These are phyloP conservation scores for Drosophila sturtevanti DNA, from an alignment of 1,140 invertebrate species.

Conservation along the genomic window DNA sequence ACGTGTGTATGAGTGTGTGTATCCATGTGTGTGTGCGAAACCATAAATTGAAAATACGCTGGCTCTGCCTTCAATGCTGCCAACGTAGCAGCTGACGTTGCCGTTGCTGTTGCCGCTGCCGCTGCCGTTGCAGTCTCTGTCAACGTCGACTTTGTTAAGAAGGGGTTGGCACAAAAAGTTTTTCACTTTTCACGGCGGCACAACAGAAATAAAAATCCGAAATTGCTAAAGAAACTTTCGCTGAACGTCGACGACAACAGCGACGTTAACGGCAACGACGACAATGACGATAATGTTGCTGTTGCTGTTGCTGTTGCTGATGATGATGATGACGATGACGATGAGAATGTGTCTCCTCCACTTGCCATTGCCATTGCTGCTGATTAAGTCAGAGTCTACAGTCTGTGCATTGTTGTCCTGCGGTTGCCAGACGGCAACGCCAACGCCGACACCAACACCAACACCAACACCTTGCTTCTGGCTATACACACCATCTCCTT, in stretches of 20 bases:
- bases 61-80: constrained; percentile 49
- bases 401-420: constrained; percentile 51
- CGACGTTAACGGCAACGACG: not conserved
- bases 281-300: not conserved
- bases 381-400: constrained; percentile 55
- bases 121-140: constrained; percentile 14
- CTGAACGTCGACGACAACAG: constrained; percentile 31
- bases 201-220: constrained; percentile 57
- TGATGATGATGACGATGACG: not conserved
- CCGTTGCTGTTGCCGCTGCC: constrained; percentile 14
- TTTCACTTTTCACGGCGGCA: constrained; percentile 56
- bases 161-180: constrained; percentile 67
- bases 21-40: constrained; percentile 47
- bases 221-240: constrained; percentile 73
- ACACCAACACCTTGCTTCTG: constrained; percentile 44
- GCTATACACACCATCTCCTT: not conserved
- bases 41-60: constrained; percentile 73
- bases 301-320: not conserved
- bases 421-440: constrained; percentile 46
- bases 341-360: not conserved
- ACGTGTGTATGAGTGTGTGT: constrained; percentile 33
- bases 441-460: constrained; percentile 40
- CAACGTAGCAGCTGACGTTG: constrained; percentile 26
- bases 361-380: constrained; percentile 20
- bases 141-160: constrained; percentile 29